Percentiles rank a stretch among this genome's conserved stretches.
Conservation (phyloP, 2,113 vertebrate genomes). For the Rissa tridactyla region DNA sequence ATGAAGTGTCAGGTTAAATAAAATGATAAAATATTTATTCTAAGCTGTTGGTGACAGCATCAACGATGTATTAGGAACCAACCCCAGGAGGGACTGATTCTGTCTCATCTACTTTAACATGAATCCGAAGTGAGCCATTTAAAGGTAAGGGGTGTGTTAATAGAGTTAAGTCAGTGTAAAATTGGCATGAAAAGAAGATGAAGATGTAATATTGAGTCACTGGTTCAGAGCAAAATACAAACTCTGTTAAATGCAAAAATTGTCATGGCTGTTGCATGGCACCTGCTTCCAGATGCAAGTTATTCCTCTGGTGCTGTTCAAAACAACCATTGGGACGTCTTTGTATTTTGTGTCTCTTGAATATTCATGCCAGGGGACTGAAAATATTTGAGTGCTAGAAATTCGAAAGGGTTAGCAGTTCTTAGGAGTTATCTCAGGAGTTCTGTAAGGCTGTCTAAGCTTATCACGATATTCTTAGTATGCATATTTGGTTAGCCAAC, state of each 20-base stretch:
- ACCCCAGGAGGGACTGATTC: neutral
- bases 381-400: neutral
- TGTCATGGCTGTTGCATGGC: neutral
- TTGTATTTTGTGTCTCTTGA: neutral
- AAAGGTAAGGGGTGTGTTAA: constrained; percentile 16
- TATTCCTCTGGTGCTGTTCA: neutral
- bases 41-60: neutral
- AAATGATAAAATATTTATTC: neutral
- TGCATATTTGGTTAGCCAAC: neutral
- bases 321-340: neutral
- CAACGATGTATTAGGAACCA: neutral
- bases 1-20: neutral
- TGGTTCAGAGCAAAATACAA: neutral
- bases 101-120: neutral
- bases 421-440: neutral
- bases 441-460: neutral
- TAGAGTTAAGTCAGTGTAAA: constrained; percentile 15
- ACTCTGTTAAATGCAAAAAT: neutral
- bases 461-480: neutral
- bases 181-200: neutral
- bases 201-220: neutral
- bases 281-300: neutral
- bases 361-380: neutral
- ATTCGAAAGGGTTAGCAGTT: neutral
- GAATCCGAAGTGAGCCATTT: neutral